Evolutionary conservation across 1,140 invertebrate genomes (phyloP), one percentile per base, ranked within the genome.

Genomic region (Apis cerana): DNA sequence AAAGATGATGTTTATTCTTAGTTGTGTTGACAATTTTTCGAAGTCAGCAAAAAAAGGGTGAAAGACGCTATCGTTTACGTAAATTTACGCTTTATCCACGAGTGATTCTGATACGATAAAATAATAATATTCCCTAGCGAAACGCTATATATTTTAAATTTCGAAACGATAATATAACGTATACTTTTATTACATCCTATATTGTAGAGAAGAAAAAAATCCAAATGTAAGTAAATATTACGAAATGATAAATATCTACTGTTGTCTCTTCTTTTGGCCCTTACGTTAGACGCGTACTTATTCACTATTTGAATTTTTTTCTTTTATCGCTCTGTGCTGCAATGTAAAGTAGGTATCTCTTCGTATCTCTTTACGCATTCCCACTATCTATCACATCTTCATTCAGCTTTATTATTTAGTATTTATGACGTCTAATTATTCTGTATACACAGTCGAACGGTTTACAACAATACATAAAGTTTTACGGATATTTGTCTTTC

Each of bases 111-210:
- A 13, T 19, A n/a, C 19, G 59, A 71, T 50, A 72, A 58, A 59
- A 33, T 58, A 54, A 23, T 43, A 56, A 48, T 65, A 27, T 75
- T 43, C 21, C 48, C 17, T n/a, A n/a, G 2, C 19, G 13, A 23
- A 17, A 33, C 8, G 43, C 21, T 48, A 27, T 23, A 68, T 50
- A 27, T 67, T 27, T 43, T 59, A 75, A 79, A 83, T 83, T 58
- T 75, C 54, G 43, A 15, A 61, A 48, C 77, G 85, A 86, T 87
- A 88, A 88, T 67, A 33, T 15, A 88, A 86, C 71, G 71, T 77
- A 52, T 82, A 61, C 59, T 88, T 81, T 43, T 82, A 76, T 82
- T 83, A 72, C 67, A 77, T 62, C 62, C 71, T 72, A 43, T 27
- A 7, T 1, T 13, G 27, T 1, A 15, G 15, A 27, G 1, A 8